Percentiles rank a stretch among this genome's conserved stretches.
These are phyloP conservation scores for Drosophila lacicola DNA, from an alignment of 2,888 invertebrate species.

Conservation along the genomic window DNA sequence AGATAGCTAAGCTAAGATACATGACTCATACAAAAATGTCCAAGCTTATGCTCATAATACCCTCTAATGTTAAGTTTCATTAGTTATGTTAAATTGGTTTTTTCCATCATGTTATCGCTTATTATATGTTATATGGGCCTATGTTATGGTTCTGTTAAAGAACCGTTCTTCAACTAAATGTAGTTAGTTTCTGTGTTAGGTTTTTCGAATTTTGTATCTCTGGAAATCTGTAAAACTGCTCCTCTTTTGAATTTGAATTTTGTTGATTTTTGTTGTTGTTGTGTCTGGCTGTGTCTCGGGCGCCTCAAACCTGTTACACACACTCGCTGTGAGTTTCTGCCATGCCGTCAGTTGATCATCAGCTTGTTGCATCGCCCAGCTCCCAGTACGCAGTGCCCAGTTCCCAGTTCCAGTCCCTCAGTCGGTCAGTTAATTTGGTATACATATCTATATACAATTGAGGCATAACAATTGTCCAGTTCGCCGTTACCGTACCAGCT, in stretches of 20 bases:
- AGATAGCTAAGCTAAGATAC: too few species aligned
- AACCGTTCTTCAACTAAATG: neutral
- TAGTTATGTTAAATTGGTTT: neutral
- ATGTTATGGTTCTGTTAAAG: too few species aligned
- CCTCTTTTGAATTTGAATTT: neutral
- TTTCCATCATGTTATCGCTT: neutral
- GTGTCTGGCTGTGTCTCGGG: constrained; percentile 11
- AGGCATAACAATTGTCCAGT: constrained; percentile 26
- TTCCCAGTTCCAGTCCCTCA: constrained; percentile 11
- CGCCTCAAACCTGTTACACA: constrained; percentile 46
- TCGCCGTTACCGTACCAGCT: constrained; percentile 25
- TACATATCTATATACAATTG: constrained; percentile 40
- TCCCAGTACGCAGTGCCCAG: neutral
- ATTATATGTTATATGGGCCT: neutral
- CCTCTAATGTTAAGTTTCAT: neutral
- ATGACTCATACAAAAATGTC: too few species aligned
- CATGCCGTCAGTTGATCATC: constrained; percentile 1
- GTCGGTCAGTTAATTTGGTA: constrained; percentile 22
- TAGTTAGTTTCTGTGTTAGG: neutral
- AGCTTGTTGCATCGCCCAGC: neutral
- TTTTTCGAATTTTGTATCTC: neutral
- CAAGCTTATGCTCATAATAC: neutral
- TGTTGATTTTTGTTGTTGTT: neutral
- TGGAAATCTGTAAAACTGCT: neutral
- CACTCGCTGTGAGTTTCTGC: constrained; percentile 32